Conservation (phyloP, 2,797 vertebrate genomes). For the Pangasius larnaudii region DNA sequence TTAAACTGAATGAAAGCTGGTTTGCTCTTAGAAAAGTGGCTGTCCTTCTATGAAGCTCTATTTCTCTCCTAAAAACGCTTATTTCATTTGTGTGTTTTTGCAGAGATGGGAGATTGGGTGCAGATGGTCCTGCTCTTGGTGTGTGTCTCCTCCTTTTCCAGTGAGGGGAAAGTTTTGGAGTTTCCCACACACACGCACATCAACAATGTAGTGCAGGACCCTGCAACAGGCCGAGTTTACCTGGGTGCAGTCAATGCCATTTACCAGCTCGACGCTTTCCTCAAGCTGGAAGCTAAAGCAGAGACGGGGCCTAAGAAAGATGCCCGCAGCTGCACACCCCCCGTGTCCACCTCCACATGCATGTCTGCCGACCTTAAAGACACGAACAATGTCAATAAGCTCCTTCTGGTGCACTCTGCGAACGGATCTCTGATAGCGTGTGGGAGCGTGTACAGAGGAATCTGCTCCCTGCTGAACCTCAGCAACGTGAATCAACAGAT, state of each 20-base stretch:
- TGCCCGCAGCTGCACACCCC: constrained; percentile 70
- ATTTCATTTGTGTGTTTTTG: constrained; percentile 13
- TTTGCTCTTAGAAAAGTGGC: background rate
- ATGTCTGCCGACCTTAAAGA: constrained; percentile 77
- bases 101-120: constrained; percentile 79
- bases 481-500: constrained; percentile 80
- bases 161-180: constrained; percentile 52
- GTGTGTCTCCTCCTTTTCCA: constrained; percentile 55
- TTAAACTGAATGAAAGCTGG: background rate
- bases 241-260: constrained; percentile 87
- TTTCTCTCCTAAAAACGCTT: constrained; percentile 32
- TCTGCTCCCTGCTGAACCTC: constrained; percentile 88
- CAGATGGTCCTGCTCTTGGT: constrained; percentile 66
- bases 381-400: constrained; percentile 89
- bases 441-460: constrained; percentile 92
- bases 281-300: constrained; percentile 69
- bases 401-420: constrained; percentile 83
- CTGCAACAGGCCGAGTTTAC: constrained; percentile 84
- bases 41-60: background rate
- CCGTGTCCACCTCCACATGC: constrained; percentile 61
- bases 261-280: constrained; percentile 80
- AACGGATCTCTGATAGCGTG: constrained; percentile 86
- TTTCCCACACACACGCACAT: constrained; percentile 70
- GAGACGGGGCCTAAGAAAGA: constrained; percentile 83
- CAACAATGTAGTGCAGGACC: constrained; percentile 79